phyloP scores from a whole-genome alignment of 2,888 invertebrate genomes.

The Drosophila anomalata region DNA sequence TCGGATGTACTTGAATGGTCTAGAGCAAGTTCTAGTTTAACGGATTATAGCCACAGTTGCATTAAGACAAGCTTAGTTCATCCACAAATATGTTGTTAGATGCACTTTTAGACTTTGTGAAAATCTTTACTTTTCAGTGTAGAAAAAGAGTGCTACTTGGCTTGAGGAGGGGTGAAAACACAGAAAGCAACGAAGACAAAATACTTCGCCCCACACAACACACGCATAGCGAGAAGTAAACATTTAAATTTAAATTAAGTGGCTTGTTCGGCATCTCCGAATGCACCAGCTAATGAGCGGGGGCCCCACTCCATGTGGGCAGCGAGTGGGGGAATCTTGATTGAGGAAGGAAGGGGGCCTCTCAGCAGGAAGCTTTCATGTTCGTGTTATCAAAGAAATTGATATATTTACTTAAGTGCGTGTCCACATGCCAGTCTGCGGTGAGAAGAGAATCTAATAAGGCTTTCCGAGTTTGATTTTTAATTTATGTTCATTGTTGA shows the following conservation, averaged over 20 bases:
- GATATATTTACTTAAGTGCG: constrained; percentile 43
- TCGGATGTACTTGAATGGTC: too few species aligned
- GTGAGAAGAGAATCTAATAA: constrained; percentile 11
- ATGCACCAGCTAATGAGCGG: constrained; percentile 74
- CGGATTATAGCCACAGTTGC: too few species aligned
- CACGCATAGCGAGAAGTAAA: constrained; percentile 74
- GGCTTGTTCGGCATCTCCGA: constrained; percentile 76
- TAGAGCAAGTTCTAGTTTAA: too few species aligned
- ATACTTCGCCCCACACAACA: constrained; percentile 70
- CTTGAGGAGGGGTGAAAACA: constrained; percentile 3
- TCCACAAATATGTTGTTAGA: too few species aligned
- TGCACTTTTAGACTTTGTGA: not conserved
- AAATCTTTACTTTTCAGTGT: constrained; percentile 5
- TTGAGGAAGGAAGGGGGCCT: constrained; percentile 2
- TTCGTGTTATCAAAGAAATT: constrained; percentile 40
- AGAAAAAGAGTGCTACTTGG: constrained; percentile 15
- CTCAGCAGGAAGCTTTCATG: constrained; percentile 63
- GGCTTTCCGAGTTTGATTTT: not conserved
- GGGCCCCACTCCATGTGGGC: constrained; percentile 33
- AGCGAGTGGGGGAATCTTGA: constrained; percentile 2
- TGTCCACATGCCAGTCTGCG: constrained; percentile 20
- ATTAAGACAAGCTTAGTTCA: too few species aligned
- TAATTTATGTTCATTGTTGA: not conserved
- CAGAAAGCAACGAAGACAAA: constrained; percentile 55
- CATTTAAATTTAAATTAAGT: constrained; percentile 80